These are phyloP conservation scores for Sarcophilus harrisii DNA, from an alignment of 2,797 vertebrate species.

Conservation along the genomic window DNA sequence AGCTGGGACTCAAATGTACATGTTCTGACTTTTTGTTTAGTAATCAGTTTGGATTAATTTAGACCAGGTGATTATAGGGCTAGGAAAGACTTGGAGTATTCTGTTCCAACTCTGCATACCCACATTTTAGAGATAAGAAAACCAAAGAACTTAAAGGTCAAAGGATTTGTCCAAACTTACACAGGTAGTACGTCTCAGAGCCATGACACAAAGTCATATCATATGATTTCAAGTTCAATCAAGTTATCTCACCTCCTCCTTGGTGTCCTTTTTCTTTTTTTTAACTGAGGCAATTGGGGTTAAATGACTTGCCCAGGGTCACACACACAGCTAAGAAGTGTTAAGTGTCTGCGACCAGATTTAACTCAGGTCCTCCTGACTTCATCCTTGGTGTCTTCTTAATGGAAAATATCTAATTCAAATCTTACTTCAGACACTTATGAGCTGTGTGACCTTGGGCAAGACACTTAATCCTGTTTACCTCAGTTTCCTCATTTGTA, in stretches of 20 bases:
- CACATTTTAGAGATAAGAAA: neutral
- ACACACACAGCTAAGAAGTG: no score
- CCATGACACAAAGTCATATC: neutral
- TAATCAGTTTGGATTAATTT: neutral
- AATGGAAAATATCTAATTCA: no score
- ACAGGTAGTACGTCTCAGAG: neutral
- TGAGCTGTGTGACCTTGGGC: neutral
- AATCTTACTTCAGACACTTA: neutral
- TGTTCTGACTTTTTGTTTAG: neutral
- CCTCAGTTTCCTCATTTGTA: neutral
- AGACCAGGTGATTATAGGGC: neutral
- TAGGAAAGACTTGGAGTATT: neutral
- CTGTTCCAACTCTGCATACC: neutral
- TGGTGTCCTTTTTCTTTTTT: neutral
- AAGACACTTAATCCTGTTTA: no score
- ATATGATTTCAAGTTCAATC: neutral
- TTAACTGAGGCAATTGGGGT: no score
- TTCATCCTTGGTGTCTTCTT: neutral
- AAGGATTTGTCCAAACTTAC: neutral
- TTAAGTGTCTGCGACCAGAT: no score
- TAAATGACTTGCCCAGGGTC: no score
- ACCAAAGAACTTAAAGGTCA: neutral
- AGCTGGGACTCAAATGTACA: neutral
- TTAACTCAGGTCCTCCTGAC: no score
- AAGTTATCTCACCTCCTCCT: neutral